These are phyloP conservation scores for Entelurus aequoreus DNA, from an alignment of 2,113 vertebrate species.

Conservation along the genomic window DNA sequence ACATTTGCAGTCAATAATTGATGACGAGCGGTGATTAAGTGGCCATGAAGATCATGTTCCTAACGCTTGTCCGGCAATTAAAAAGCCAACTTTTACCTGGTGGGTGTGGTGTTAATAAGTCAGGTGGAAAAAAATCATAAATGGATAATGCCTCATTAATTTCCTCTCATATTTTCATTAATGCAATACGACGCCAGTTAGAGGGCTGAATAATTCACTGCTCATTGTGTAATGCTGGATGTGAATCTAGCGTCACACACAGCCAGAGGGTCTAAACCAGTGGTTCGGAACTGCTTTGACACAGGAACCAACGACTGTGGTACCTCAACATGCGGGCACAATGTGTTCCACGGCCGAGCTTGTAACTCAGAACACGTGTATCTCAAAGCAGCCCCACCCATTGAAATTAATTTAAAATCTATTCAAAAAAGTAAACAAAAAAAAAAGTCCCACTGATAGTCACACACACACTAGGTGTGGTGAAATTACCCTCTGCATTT, in stretches of 20 bases:
- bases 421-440: too few relatives aligned
- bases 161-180: constrained; percentile 59
- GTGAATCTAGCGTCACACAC: constrained; percentile 52
- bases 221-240: constrained; percentile 44
- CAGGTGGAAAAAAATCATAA: constrained; percentile 52
- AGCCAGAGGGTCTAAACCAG: constrained; percentile 13
- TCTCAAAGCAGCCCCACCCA: too few relatives aligned
- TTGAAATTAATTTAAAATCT: too few relatives aligned
- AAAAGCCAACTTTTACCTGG: constrained; percentile 57
- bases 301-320: too few relatives aligned
- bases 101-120: constrained; percentile 51
- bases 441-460: too few relatives aligned
- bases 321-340: too few relatives aligned
- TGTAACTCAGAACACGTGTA: too few relatives aligned
- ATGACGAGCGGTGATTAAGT: constrained; percentile 43
- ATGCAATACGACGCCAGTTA: constrained; percentile 48
- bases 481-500: too few relatives aligned
- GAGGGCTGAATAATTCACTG: constrained; percentile 52
- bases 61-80: constrained; percentile 60
- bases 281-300: not conserved
- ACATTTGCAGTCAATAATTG: constrained; percentile 41
- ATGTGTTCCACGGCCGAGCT: too few relatives aligned
- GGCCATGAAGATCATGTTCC: constrained; percentile 38
- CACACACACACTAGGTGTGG: too few relatives aligned
- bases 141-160: constrained; percentile 62